A percentile compares a stretch with the other conserved stretches of the same genome.
These are phyloP conservation scores for Cristatella mucedo DNA, from an alignment of 2,888 invertebrate species.

Conservation along the genomic window DNA sequence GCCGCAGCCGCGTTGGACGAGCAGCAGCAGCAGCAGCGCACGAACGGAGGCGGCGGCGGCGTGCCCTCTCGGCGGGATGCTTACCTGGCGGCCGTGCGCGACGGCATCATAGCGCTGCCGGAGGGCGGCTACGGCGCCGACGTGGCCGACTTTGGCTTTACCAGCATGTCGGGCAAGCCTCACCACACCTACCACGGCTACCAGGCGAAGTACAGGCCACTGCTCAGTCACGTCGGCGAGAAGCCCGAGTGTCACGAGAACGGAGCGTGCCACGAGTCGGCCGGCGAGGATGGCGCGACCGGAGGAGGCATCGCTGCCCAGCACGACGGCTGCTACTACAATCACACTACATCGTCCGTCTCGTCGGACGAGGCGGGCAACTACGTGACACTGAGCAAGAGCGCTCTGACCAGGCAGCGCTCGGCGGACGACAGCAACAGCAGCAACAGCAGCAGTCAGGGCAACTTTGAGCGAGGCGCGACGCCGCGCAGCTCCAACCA, in stretches of 20 bases:
- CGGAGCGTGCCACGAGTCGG: too few relatives aligned
- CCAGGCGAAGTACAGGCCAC: slow-evolving; percentile 46
- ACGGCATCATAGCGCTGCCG: slow-evolving; percentile 15
- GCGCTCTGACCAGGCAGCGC: slow-evolving; percentile 32
- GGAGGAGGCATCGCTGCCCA: too few relatives aligned
- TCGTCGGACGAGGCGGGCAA: slow-evolving; percentile 33
- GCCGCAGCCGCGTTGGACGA: slow-evolving; percentile 15
- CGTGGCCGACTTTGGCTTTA: slow-evolving; percentile 13
- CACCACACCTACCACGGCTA: slow-evolving; percentile 77
- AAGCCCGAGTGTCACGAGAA: too few relatives aligned
- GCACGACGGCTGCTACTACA: too few relatives aligned
- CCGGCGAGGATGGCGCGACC: too few relatives aligned
- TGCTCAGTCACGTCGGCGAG: too few relatives aligned
- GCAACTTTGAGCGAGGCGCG: slow-evolving; percentile 44
- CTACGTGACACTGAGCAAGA: slow-evolving; percentile 59
- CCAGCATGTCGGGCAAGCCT: slow-evolving; percentile 18
- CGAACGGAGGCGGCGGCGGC: slow-evolving; percentile 13
- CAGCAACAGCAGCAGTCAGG: slow-evolving; percentile 6
- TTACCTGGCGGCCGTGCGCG: slow-evolving; percentile 30
- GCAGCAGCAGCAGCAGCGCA: slow-evolving; percentile 13
- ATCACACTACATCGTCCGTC: too few relatives aligned
- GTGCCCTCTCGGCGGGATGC: slow-evolving; percentile 28
- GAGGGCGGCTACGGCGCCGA: slow-evolving; percentile 11
- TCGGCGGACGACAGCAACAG: slow-evolving; percentile 38
- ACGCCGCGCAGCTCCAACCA: slow-evolving; percentile 51